phyloP scores from a whole-genome alignment of 1,140 invertebrate species.

The Drosophila grimshawi region DNA sequence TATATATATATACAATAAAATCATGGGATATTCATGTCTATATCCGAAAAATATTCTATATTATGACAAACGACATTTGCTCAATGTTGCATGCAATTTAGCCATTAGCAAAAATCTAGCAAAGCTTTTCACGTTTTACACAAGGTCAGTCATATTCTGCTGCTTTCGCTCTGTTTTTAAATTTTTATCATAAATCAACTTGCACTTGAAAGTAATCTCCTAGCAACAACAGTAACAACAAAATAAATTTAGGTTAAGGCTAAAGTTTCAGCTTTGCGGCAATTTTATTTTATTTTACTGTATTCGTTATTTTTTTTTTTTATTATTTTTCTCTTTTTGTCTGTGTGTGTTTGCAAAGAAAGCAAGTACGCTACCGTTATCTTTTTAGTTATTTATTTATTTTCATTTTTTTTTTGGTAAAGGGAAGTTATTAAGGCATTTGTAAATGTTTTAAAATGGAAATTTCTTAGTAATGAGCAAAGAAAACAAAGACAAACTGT shows the following conservation, averaged over 20 bases:
- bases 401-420: slow-evolving; percentile 48
- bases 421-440: slow-evolving; percentile 39
- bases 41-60: neutral
- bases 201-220: slow-evolving; percentile 72
- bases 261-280: slow-evolving; percentile 48
- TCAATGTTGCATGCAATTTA: slow-evolving; percentile 16
- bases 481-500: slow-evolving; percentile 3
- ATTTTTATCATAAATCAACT: slow-evolving; percentile 53
- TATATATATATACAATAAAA: too few relatives aligned
- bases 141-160: slow-evolving; percentile 28
- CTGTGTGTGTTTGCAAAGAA: slow-evolving; percentile 41
- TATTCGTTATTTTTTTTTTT: slow-evolving; percentile 15
- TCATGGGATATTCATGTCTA: neutral
- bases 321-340: slow-evolving; percentile 1
- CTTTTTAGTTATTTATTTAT: slow-evolving; percentile 19
- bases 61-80: slow-evolving; percentile 24
- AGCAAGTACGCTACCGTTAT: slow-evolving; percentile 58
- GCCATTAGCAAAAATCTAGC: slow-evolving; percentile 14
- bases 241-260: slow-evolving; percentile 69
- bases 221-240: slow-evolving; percentile 45
- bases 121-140: slow-evolving; percentile 33
- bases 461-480: slow-evolving; percentile 48
- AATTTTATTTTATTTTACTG: slow-evolving; percentile 31
- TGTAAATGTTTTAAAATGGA: slow-evolving; percentile 15
- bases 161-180: slow-evolving; percentile 19